phyloP scores from a whole-genome alignment of 2,888 invertebrate species.

The Deilephila elpenor region DNA sequence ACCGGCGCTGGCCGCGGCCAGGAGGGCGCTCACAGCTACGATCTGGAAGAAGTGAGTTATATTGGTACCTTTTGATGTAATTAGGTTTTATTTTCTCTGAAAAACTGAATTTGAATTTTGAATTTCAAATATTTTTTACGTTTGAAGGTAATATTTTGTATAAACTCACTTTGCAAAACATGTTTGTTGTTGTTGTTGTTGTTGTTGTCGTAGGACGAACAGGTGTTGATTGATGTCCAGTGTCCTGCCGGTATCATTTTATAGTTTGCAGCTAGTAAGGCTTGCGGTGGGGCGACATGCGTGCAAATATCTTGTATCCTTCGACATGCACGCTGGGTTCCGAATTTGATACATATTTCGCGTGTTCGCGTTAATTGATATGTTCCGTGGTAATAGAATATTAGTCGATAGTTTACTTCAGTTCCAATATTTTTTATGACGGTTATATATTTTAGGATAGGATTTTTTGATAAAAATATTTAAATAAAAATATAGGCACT shows the following conservation, averaged over 20 bases:
- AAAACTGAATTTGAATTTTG: background rate
- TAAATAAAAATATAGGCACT: too few relatives aligned
- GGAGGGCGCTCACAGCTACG: constrained; percentile 52
- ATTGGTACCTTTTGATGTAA: constrained; percentile 5
- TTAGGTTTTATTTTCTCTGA: background rate
- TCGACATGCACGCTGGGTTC: constrained; percentile 21
- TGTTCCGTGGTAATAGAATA: constrained; percentile 31
- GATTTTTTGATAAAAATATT: background rate
- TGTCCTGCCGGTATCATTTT: constrained; percentile 43
- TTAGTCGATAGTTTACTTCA: constrained; percentile 1
- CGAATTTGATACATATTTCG: constrained; percentile 30
- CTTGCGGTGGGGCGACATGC: constrained; percentile 32
- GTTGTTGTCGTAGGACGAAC: constrained; percentile 39
- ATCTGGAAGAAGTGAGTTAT: constrained; percentile 45
- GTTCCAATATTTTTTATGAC: constrained; percentile 3
- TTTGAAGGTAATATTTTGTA: background rate
- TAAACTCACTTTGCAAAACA: constrained; percentile 55
- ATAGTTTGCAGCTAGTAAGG: constrained; percentile 31
- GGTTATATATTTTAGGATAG: background rate
- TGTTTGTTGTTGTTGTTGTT: constrained; percentile 36
- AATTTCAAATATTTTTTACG: background rate
- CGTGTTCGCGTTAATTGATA: background rate
- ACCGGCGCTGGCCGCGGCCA: constrained; percentile 62
- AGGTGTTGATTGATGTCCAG: constrained; percentile 48
- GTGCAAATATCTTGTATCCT: constrained; percentile 4